Conservation (phyloP, 1,140 invertebrate species). For the Thaumatotibia leucotreta region DNA sequence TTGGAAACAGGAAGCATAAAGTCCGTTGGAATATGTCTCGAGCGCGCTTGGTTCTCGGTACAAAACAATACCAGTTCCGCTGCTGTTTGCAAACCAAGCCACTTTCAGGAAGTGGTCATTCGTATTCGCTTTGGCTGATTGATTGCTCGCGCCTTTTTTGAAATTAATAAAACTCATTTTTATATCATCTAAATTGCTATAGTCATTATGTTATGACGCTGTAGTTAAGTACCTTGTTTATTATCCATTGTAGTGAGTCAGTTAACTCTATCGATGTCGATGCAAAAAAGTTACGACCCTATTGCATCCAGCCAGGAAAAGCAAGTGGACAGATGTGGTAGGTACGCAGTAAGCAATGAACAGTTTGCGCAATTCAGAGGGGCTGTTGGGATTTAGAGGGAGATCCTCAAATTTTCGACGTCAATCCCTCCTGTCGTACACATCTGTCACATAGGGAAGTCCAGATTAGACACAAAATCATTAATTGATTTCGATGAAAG, state of each 20-base stretch:
- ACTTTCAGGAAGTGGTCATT: slow-evolving; percentile 60
- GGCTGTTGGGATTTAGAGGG: slow-evolving; percentile 49
- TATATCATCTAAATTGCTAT: background rate
- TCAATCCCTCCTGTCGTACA: slow-evolving; percentile 58
- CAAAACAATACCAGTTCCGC: slow-evolving; percentile 73
- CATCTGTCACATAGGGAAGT: slow-evolving; percentile 64
- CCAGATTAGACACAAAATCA: slow-evolving; percentile 65
- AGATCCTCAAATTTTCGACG: slow-evolving; percentile 52
- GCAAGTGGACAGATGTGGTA: slow-evolving; percentile 70
- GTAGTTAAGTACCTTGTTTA: background rate
- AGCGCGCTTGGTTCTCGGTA: slow-evolving; percentile 62
- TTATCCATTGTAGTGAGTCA: background rate
- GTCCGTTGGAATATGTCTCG: slow-evolving; percentile 55
- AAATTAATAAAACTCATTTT: background rate
- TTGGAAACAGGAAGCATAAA: slow-evolving; percentile 71
- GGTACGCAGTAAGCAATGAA: slow-evolving; percentile 28
- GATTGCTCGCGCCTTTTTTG: background rate
- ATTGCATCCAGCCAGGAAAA: background rate
- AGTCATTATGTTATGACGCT: background rate
- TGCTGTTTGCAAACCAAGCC: slow-evolving; percentile 60
- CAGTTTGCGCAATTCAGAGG: slow-evolving; percentile 70
- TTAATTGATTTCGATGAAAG: slow-evolving; percentile 62
- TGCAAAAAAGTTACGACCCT: background rate
- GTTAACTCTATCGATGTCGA: background rate
- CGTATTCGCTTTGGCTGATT: slow-evolving; percentile 35